phyloP scores from a whole-genome alignment of 2,797 vertebrate genomes.

The Mareca strepera region DNA sequence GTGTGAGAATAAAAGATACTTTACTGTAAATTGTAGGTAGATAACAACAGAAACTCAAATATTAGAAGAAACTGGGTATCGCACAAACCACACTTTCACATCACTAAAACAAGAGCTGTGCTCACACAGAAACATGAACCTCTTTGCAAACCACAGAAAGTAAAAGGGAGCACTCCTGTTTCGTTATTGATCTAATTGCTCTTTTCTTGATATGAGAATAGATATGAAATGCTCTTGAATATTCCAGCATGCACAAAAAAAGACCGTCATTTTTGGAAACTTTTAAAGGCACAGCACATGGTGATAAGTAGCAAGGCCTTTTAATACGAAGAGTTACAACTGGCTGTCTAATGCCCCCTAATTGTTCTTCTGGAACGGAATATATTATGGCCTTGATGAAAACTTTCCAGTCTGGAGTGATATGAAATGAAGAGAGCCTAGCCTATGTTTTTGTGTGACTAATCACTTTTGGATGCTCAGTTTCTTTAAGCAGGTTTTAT shows the following conservation, averaged over 20 bases:
- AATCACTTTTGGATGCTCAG: background rate
- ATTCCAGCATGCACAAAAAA: constrained; percentile 45
- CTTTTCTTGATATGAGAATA: constrained; percentile 77
- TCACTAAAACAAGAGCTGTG: constrained; percentile 79
- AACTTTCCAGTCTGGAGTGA: background rate
- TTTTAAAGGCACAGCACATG: constrained; percentile 22
- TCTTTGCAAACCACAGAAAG: constrained; percentile 79
- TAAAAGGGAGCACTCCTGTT: constrained; percentile 78
- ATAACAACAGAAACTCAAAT: constrained; percentile 78
- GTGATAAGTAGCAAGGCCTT: constrained; percentile 1
- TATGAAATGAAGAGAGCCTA: background rate
- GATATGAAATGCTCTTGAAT: constrained; percentile 71
- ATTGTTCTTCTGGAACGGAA: constrained; percentile 34
- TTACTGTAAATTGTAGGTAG: constrained; percentile 80
- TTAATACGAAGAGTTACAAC: background rate
- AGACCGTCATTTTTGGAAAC: constrained; percentile 38
- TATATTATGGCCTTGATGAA: background rate
- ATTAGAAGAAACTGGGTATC: constrained; percentile 77
- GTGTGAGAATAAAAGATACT: constrained; percentile 68
- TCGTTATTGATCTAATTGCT: constrained; percentile 78
- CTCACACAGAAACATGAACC: constrained; percentile 78
- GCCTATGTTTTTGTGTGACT: background rate
- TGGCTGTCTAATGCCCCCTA: background rate
- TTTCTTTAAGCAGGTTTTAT: background rate
- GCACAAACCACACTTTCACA: constrained; percentile 81